Percentiles rank a stretch among this genome's conserved stretches.
Evolutionary conservation across 2,888 invertebrate genomes (phyloP).

Genomic region (Synanthedon vespiformis): DNA sequence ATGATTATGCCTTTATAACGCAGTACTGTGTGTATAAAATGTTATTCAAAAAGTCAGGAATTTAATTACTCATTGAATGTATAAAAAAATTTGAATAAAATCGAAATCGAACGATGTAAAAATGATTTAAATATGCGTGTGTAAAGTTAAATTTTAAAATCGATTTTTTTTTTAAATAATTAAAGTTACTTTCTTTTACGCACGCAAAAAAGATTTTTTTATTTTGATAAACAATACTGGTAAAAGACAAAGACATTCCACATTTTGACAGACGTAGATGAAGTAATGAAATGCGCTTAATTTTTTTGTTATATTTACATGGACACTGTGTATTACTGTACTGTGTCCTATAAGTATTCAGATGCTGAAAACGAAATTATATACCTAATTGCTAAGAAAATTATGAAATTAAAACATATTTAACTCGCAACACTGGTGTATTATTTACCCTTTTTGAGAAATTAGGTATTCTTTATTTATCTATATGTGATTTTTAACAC

Average conservation of each 20-base stretch:
- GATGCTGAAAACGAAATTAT: slow-evolving; percentile 65
- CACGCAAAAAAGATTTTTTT: slow-evolving; percentile 12
- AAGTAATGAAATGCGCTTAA: slow-evolving; percentile 58
- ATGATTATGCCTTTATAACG: no score
- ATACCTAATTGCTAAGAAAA: slow-evolving; percentile 61
- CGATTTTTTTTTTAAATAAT: slow-evolving; percentile 44
- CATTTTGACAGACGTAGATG: slow-evolving; percentile 16
- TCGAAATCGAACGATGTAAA: no score
- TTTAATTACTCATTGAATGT: no score
- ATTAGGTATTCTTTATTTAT: background rate
- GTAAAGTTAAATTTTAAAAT: slow-evolving; percentile 24
- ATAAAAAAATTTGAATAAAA: no score
- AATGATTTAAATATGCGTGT: slow-evolving; percentile 10
- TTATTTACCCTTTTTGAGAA: slow-evolving; percentile 10
- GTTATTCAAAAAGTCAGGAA: no score
- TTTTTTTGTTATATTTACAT: slow-evolving; percentile 36
- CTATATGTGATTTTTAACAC: background rate
- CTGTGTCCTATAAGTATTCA: slow-evolving; percentile 61
- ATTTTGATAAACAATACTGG: slow-evolving; percentile 23
- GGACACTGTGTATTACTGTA: slow-evolving; percentile 48
- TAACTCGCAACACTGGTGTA: slow-evolving; percentile 48
- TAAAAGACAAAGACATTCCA: slow-evolving; percentile 56
- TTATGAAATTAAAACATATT: slow-evolving; percentile 70
- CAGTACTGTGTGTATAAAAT: no score
- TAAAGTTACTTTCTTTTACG: slow-evolving; percentile 3